Percentiles rank a stretch among this genome's conserved stretches.
Evolutionary conservation across 53 echinoderm and acorn worm species (phyloP).

Genomic region (Zoroaster sp.): DNA sequence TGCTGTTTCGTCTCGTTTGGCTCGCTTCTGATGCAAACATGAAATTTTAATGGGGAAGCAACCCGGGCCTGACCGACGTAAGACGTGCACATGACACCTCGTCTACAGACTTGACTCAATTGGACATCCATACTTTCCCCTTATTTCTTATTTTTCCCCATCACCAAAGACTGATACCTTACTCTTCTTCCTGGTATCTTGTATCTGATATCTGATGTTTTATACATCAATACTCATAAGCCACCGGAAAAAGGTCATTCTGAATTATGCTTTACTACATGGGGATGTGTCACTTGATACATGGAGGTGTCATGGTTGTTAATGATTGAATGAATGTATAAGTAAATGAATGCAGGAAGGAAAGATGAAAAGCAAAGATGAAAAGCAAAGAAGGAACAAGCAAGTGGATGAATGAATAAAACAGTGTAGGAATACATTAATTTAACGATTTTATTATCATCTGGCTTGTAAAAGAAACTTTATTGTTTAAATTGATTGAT

Average conservation of each 20-base stretch:
- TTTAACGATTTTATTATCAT: too few species aligned
- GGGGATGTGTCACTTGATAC: constrained; percentile 20
- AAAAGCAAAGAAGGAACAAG: background rate
- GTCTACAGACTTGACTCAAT: background rate
- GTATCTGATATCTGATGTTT: constrained; percentile 28
- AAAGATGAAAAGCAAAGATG: background rate
- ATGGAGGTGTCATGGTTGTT: constrained; percentile 34
- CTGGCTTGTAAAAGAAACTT: too few species aligned
- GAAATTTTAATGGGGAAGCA: constrained; percentile 58
- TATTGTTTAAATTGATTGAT: too few species aligned
- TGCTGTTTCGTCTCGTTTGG: constrained; percentile 22
- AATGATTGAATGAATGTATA: constrained; percentile 45
- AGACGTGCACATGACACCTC: constrained; percentile 52
- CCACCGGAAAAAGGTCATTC: background rate
- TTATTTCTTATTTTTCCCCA: background rate
- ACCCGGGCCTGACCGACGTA: constrained; percentile 21
- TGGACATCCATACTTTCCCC: constrained; percentile 30
- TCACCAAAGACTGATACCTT: background rate
- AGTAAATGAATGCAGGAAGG: constrained; percentile 10
- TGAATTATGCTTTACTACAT: background rate
- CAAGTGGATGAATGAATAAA: background rate
- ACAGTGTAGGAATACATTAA: too few species aligned
- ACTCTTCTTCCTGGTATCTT: background rate
- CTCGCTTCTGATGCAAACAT: constrained; percentile 59
- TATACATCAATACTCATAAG: constrained; percentile 25